A percentile compares a stretch with the other conserved stretches of the same genome.
phyloP scores from a whole-genome alignment of 1,140 invertebrate genomes.

The Choristoneura fumiferana region DNA sequence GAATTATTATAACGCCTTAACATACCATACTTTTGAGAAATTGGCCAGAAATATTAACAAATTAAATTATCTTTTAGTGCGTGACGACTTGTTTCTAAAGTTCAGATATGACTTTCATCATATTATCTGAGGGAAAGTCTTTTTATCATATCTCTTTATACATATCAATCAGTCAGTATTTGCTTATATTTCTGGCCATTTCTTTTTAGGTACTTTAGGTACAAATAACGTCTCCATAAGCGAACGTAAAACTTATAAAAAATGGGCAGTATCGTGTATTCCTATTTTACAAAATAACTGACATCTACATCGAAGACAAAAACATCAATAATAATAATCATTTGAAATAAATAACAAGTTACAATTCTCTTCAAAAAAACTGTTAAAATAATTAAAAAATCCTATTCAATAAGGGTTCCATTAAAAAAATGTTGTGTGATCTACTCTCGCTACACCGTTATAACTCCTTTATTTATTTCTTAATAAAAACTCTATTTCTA shows the following conservation, averaged over 20 bases:
- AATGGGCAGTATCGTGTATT: constrained; percentile 67
- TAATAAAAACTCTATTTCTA: constrained; percentile 76
- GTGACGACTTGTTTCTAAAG: constrained; percentile 37
- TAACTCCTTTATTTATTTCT: constrained; percentile 73
- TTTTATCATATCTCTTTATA: background rate
- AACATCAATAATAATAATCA: constrained; percentile 76
- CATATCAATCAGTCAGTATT: constrained; percentile 1
- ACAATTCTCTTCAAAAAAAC: constrained; percentile 67
- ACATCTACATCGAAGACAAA: constrained; percentile 65
- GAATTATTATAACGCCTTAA: constrained; percentile 17
- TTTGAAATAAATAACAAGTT: constrained; percentile 78
- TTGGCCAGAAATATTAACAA: constrained; percentile 2
- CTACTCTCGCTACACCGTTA: constrained; percentile 57
- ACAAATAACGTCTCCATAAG: constrained; percentile 36
- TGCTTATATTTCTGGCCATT: constrained; percentile 14
- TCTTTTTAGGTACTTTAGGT: constrained; percentile 11
- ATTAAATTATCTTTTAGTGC: constrained; percentile 20
- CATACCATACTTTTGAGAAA: background rate
- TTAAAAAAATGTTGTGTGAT: constrained; percentile 65
- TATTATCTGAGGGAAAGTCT: no score
- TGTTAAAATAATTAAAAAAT: constrained; percentile 75
- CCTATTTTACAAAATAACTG: constrained; percentile 71
- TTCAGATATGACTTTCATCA: no score
- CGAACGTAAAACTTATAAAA: constrained; percentile 56
- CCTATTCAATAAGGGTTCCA: constrained; percentile 58